A percentile compares a stretch with the other conserved stretches of the same genome.
Evolutionary conservation across 2,797 vertebrate genomes (phyloP).

Genomic region (Numenius phaeopus): DNA sequence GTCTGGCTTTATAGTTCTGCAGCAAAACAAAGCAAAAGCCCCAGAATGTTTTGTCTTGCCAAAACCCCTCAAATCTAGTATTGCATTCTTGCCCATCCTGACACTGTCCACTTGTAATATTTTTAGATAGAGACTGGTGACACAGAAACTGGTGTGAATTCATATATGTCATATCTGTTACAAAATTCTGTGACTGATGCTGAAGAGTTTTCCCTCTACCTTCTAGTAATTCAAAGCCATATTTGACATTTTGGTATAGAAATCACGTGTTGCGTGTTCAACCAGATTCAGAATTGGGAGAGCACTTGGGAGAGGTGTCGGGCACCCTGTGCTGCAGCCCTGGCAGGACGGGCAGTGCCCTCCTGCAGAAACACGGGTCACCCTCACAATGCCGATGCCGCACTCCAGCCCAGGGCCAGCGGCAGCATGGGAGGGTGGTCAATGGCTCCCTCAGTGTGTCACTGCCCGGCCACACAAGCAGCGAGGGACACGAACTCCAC

Average conservation of each 20-base stretch:
- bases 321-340: neutral
- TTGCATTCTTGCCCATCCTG: neutral
- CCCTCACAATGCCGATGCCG: too few species aligned
- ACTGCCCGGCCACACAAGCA: neutral
- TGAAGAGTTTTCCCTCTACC: neutral
- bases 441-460: neutral
- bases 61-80: neutral
- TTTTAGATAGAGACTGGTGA: neutral
- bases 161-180: neutral
- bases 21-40: neutral
- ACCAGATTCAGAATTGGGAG: neutral
- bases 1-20: neutral
- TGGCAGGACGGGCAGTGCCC: neutral
- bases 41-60: neutral
- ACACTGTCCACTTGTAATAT: neutral
- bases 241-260: neutral
- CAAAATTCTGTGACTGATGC: neutral
- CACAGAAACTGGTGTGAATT: neutral
- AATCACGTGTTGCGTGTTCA: neutral
- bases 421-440: rapidly evolving
- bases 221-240: neutral
- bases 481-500: rapidly evolving
- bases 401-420: rapidly evolving
- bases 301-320: neutral
- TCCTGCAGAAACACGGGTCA: rapidly evolving